Percentiles rank a stretch among this genome's conserved stretches.
These are phyloP conservation scores for Spisula subtruncata DNA, from an alignment of 2,888 invertebrate genomes.

Conservation along the genomic window DNA sequence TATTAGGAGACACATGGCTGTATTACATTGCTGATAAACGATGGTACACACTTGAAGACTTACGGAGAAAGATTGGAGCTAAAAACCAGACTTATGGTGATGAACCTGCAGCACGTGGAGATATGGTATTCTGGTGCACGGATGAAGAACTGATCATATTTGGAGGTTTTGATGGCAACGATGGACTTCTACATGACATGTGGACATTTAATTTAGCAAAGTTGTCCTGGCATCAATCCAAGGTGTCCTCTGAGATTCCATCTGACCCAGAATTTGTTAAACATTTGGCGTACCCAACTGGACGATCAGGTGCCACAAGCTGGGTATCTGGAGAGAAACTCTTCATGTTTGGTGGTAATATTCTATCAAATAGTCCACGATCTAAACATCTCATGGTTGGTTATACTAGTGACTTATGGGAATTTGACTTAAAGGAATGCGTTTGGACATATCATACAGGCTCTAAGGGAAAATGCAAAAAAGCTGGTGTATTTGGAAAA, in stretches of 20 bases:
- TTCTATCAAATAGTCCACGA: constrained; percentile 62
- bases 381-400: constrained; percentile 73
- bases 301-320: constrained; percentile 77
- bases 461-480: constrained; percentile 52
- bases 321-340: constrained; percentile 70
- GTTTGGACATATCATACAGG: constrained; percentile 75
- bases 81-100: constrained; percentile 36
- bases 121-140: constrained; percentile 80
- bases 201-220: constrained; percentile 77
- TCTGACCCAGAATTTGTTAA: constrained; percentile 58
- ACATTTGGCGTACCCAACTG: constrained; percentile 68
- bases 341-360: constrained; percentile 83
- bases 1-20: constrained; percentile 81
- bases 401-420: constrained; percentile 80
- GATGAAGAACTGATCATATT: constrained; percentile 74
- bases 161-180: constrained; percentile 76
- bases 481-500: constrained; percentile 66
- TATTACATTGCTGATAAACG: constrained; percentile 70
- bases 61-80: constrained; percentile 57
- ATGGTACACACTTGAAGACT: constrained; percentile 65
- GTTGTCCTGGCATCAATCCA: constrained; percentile 75
- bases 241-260: constrained; percentile 65
- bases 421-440: constrained; percentile 69
- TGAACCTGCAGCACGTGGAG: constrained; percentile 73
- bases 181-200: constrained; percentile 76